Percentiles rank a stretch among this genome's conserved stretches.
Evolutionary conservation across 2,888 invertebrate species (phyloP).

Genomic region (Scaptomyza parva): DNA sequence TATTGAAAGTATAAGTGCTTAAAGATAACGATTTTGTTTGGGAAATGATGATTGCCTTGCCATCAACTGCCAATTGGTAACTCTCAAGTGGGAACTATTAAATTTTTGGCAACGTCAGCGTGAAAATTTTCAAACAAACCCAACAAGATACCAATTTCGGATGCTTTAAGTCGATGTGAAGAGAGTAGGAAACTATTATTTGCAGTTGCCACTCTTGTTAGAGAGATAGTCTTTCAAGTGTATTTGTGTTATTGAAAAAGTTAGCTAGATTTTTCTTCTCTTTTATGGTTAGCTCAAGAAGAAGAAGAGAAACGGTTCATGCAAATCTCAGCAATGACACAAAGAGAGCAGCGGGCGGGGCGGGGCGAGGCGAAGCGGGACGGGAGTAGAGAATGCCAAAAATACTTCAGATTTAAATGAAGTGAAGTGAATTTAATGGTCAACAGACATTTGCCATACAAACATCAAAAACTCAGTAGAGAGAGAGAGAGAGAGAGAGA

Average conservation of each 20-base stretch:
- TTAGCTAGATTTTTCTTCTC: constrained; percentile 3
- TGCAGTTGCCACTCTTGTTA: constrained; percentile 70
- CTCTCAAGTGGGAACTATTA: constrained; percentile 27
- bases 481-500: neutral
- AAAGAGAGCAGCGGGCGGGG: no score
- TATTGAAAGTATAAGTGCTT: neutral
- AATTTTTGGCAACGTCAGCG: constrained; percentile 67
- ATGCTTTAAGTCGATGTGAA: constrained; percentile 19
- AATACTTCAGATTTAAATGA: constrained; percentile 80
- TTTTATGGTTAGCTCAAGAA: constrained; percentile 28
- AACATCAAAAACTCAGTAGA: constrained; percentile 47
- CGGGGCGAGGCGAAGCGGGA: no score
- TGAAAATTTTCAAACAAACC: constrained; percentile 33
- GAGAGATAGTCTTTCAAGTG: constrained; percentile 54
- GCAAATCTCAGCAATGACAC: constrained; percentile 40
- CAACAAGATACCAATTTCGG: constrained; percentile 28
- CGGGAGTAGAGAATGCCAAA: no score
- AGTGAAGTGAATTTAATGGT: constrained; percentile 82
- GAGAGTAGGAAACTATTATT: constrained; percentile 68
- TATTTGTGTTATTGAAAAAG: constrained; percentile 76
- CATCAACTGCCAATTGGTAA: constrained; percentile 12
- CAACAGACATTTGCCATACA: constrained; percentile 73
- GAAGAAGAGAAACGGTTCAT: no score
- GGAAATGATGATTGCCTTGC: neutral
- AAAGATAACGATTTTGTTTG: no score